phyloP scores from a whole-genome alignment of 2,113 vertebrate genomes.

The Ammodytes marinus region DNA sequence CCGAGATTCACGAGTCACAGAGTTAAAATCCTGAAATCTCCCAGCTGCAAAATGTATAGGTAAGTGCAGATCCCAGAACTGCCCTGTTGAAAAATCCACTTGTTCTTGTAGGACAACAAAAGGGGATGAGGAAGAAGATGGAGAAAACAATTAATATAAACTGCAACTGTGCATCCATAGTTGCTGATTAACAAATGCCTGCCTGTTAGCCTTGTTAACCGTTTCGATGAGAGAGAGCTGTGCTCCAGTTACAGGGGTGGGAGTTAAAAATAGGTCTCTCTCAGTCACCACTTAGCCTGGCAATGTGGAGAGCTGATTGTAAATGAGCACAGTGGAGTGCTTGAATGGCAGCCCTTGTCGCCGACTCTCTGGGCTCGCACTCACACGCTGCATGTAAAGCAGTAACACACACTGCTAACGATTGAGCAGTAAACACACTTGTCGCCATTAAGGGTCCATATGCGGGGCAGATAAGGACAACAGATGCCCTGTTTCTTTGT shows the following conservation, averaged over 20 bases:
- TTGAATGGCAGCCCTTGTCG: slow-evolving; percentile 80
- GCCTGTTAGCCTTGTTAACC: slow-evolving; percentile 53
- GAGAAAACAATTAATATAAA: slow-evolving; percentile 20
- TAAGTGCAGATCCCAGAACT: slow-evolving; percentile 2
- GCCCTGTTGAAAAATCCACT: background rate
- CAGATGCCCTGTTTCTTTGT: slow-evolving; percentile 2
- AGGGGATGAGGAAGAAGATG: background rate
- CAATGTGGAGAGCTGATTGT: slow-evolving; percentile 78
- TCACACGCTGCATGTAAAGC: slow-evolving; percentile 72
- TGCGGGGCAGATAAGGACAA: slow-evolving; percentile 57
- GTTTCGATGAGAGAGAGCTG: slow-evolving; percentile 60
- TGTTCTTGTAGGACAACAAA: background rate
- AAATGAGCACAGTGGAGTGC: slow-evolving; percentile 78
- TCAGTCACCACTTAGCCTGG: slow-evolving; percentile 81
- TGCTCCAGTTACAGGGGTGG: slow-evolving; percentile 72
- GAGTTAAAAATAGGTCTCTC: slow-evolving; percentile 81
- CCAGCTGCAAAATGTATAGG: slow-evolving; percentile 30
- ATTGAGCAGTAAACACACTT: slow-evolving; percentile 55
- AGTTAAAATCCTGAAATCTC: slow-evolving; percentile 41
- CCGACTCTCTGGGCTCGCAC: slow-evolving; percentile 51
- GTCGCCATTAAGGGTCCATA: slow-evolving; percentile 34
- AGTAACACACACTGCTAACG: slow-evolving; percentile 41
- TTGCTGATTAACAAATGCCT: slow-evolving; percentile 67
- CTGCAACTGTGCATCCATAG: background rate
- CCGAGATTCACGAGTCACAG: slow-evolving; percentile 22